Base-by-base conservation (phyloP, 2,113 vertebrate genomes). In the Micronycteris hirsuta region DNA sequence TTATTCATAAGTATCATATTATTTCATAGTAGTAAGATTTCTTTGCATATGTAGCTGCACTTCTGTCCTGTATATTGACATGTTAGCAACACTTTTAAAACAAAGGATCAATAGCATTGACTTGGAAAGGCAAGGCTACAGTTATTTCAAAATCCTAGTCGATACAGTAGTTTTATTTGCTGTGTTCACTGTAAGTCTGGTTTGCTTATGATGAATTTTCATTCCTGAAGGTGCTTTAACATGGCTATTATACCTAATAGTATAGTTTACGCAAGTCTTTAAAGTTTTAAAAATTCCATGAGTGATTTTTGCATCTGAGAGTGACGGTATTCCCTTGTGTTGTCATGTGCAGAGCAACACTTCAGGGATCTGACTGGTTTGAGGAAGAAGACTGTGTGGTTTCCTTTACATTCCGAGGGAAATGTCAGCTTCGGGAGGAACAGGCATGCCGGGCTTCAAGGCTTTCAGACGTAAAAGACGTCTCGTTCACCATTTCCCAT, bases 121-220 rank as follows among this genome's bases (percentile, higher is more conserved):
- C 9, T 54, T 47, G 87, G 76, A 78, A 91, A 91, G 61, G 74
- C 73, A 81, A 67, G 49, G 33, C 43, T 71, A 92, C 5, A 28
- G 31, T 76, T 76, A 85, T 90, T 95, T 86, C 19, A 70, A 84
- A 93, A 76, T 67, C 43, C 26, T 76, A 20, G 33, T 78, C 86
- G 82, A n/a, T 88, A 56, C 43, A 56, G 47, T 31, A 71, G 6
- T 65, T 95, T 58, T 83, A 78, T 78, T 81, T 91, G 82, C 63
- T 71, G 10, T 63, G 11, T 65, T 91, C 11, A 16, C 43, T 47
- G 1, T 78, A 31, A 67, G n/a, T 88, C 95, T 82, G 67, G 58
- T 54, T 65, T 38, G 91, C 85, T 92, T 81, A 73, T 17, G 56
- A 94, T 86, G 63, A 84, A 54, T 33, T 63, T 82, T 68, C 83